Evolutionary conservation across 2,113 vertebrate genomes (phyloP), one percentile per base, ranked within the genome.

Genomic region (Protobothrops flavoviridis): DNA sequence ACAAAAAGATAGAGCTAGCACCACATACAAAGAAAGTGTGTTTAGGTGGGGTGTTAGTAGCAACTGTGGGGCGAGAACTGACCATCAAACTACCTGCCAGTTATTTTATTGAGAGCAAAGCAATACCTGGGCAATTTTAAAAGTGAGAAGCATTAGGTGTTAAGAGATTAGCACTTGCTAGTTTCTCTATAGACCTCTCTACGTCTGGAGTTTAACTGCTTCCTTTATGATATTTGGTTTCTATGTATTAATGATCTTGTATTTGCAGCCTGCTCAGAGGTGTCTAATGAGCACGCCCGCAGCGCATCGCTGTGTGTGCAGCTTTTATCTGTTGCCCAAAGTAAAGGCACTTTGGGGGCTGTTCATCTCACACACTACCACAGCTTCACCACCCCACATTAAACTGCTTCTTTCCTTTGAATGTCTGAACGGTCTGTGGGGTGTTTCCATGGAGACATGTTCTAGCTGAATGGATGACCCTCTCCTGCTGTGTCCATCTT

Each of bases 361-460:
- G n/a, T 88, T 92, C 33, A 89, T 24, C 91, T 89, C 87, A 81
- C 86, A 64, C 52, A 55, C 11, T 24, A 29, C 29, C 61, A 45
- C 33, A 89, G 48, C 39, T 90, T 90, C 3, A 26, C 26, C 88
- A 90, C 53, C 69, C 20, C 15, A 43, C n/a, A 21, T 85, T 81
- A 48, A 89, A 69, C 64, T 57, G 92, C 92, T 59, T 20, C 48
- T 45, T 50, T 53, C 64, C 53, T 93, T 93, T 90, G 92, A 93
- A 93, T 85, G 88, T 90, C 43, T 93, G 88, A 93, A 93, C 55
- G 52, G 61, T 93, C 74, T 21, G 10, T 45, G 15, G 26, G 24
- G 88, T 61, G 92, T 93, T 90, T 90, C 74, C 88, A 90, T 90
- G 92, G 92, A 90, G 64, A 93, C 26, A 48, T 33, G 17, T n/a